Percentiles rank a stretch among this genome's conserved stretches.
These are phyloP conservation scores for Harpegnathos saltator DNA, from an alignment of 1,140 invertebrate species.

Conservation along the genomic window DNA sequence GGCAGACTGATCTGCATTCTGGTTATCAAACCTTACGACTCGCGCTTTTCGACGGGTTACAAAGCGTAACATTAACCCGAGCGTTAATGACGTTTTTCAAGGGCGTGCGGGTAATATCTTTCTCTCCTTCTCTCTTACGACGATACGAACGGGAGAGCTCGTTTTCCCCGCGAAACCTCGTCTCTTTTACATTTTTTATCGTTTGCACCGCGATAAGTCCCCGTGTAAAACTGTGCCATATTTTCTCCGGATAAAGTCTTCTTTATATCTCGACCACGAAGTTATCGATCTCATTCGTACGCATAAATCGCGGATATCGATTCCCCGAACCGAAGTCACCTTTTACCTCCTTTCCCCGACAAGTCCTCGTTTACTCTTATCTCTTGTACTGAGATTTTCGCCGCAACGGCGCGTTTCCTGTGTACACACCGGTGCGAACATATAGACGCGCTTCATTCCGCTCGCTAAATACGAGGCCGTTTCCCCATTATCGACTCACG, in stretches of 20 bases:
- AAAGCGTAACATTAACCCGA: no score
- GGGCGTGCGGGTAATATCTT: not conserved
- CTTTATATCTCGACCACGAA: not conserved
- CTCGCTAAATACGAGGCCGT: slow-evolving; percentile 1
- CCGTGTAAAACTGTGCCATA: not conserved
- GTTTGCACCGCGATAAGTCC: not conserved
- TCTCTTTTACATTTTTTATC: no score
- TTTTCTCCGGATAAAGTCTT: not conserved
- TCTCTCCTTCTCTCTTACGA: no score
- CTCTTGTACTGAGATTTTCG: not conserved
- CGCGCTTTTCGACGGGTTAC: no score
- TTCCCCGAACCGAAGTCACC: no score
- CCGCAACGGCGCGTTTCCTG: slow-evolving; percentile 17
- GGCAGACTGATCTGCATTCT: slow-evolving; percentile 26
- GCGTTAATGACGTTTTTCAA: not conserved
- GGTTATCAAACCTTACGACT: slow-evolving; percentile 39
- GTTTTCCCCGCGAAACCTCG: no score
- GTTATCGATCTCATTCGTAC: not conserved
- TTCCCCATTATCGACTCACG: slow-evolving; percentile 34
- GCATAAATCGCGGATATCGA: slow-evolving; percentile 4
- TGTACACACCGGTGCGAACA: slow-evolving; percentile 8
- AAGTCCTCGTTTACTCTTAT: not conserved
- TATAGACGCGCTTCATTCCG: slow-evolving; percentile 9
- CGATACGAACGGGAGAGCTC: no score
- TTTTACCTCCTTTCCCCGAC: slow-evolving; percentile 4